A percentile compares a stretch with the other conserved stretches of the same genome.
Conservation (phyloP, 1,140 invertebrate genomes). For the Caenorhabditis brenneri region DNA sequence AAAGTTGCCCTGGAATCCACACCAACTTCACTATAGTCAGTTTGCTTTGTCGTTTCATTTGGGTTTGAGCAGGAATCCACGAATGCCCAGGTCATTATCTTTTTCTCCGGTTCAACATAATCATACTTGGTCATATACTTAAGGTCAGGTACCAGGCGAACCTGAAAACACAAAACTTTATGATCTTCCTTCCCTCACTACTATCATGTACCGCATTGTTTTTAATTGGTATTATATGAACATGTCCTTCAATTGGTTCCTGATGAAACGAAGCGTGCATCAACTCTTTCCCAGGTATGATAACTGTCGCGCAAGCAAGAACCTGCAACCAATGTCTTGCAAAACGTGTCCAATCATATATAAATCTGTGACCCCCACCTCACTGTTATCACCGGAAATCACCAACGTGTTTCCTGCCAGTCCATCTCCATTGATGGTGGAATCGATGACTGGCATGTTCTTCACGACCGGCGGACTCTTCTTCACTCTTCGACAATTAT, state of each 20-base stretch:
- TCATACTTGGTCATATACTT: conserved; percentile 32
- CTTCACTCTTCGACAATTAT: conserved; percentile 45
- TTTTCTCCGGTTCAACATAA: conserved; percentile 32
- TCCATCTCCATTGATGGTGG: conserved; percentile 15
- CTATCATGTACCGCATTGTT: conserved; percentile 23
- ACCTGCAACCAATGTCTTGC: conserved; percentile 38
- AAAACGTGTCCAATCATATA: neutral
- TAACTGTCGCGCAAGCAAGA: conserved; percentile 43
- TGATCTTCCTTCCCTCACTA: neutral
- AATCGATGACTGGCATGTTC: conserved; percentile 34
- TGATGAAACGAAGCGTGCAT: conserved; percentile 43
- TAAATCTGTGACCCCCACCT: conserved; percentile 6
- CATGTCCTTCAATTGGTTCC: conserved; percentile 49
- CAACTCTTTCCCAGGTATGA: conserved; percentile 34
- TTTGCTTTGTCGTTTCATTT: conserved; percentile 9
- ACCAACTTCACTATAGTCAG: conserved; percentile 37
- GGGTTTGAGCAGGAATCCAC: neutral
- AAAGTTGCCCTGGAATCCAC: conserved; percentile 31
- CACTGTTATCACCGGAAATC: conserved; percentile 36
- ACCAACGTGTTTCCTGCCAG: conserved; percentile 47
- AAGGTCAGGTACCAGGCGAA: conserved; percentile 42
- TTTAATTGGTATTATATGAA: conserved; percentile 47
- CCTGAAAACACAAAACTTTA: neutral
- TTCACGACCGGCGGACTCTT: conserved; percentile 45
- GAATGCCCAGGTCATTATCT: conserved; percentile 44